Evolutionary conservation across 2,888 invertebrate genomes (phyloP).

Genomic region (Pristionchus japonicus): DNA sequence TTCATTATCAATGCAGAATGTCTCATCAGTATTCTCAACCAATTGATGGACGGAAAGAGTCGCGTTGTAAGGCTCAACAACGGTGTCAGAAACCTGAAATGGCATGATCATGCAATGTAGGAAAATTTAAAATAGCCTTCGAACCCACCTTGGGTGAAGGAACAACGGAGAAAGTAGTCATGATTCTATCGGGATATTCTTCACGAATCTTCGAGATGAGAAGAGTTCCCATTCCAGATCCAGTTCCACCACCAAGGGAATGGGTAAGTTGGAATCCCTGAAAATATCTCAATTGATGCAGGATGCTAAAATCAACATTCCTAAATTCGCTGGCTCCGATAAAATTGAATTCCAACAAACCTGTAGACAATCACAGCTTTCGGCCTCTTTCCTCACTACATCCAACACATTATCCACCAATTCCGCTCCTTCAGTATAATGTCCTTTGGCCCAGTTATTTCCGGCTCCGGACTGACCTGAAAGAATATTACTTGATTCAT

Average conservation of each 20-base stretch:
- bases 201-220: constrained; percentile 95
- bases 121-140: neutral
- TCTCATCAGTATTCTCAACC: constrained; percentile 59
- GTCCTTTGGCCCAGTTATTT: constrained; percentile 91
- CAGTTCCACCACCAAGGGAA: constrained; percentile 89
- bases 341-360: constrained; percentile 38
- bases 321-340: no score
- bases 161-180: constrained; percentile 96
- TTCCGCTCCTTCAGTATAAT: constrained; percentile 89
- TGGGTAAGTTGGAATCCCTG: constrained; percentile 88
- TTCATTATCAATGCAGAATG: constrained; percentile 78
- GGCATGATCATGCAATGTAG: neutral
- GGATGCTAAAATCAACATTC: no score
- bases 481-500: neutral
- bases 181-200: constrained; percentile 96
- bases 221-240: constrained; percentile 89
- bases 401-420: constrained; percentile 80
- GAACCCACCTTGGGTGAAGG: constrained; percentile 83
- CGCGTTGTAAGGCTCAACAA: constrained; percentile 81
- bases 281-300: neutral
- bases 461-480: constrained; percentile 82
- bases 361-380: constrained; percentile 66
- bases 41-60: constrained; percentile 78
- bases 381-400: constrained; percentile 81
- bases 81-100: constrained; percentile 76